These are phyloP conservation scores for Epizoanthus scotinus DNA, from an alignment of 92 coral and sea anemone species.

Conservation along the genomic window DNA sequence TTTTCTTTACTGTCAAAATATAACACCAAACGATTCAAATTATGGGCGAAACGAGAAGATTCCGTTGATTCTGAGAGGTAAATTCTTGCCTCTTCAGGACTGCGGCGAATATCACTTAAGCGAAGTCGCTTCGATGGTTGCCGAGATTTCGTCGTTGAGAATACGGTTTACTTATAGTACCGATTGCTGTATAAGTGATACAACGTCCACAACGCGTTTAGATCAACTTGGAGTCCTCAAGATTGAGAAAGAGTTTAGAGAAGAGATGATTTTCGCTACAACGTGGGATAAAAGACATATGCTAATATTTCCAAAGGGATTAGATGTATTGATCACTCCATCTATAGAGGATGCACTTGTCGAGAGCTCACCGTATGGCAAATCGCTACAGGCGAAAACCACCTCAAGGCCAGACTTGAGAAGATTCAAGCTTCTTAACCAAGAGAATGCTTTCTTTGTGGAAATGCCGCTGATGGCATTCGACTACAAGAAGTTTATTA, in stretches of 20 bases:
- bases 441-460: conserved; percentile 34
- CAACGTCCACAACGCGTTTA: background rate
- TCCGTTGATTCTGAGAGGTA: conserved; percentile 29
- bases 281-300: conserved; percentile 27
- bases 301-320: conserved; percentile 22
- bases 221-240: conserved; percentile 20
- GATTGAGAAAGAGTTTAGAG: conserved; percentile 19
- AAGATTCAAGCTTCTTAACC: conserved; percentile 34
- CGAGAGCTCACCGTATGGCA: conserved; percentile 27
- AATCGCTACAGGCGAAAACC: conserved; percentile 19
- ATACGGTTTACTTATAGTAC: conserved; percentile 18
- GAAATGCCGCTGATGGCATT: conserved; percentile 38
- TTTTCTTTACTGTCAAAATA: conserved; percentile 22
- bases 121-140: conserved; percentile 36
- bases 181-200: background rate
- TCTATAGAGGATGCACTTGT: conserved; percentile 27
- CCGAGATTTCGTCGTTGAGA: conserved; percentile 31
- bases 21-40: conserved; percentile 19
- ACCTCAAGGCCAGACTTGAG: conserved; percentile 31
- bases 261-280: conserved; percentile 38
- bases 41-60: conserved; percentile 21
- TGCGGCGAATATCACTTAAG: conserved; percentile 38
- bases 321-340: conserved; percentile 38
- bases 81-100: conserved; percentile 31
- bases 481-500: conserved; percentile 33